Base-by-base conservation (phyloP, 2,888 invertebrate genomes). In the Plebejus anna region DNA sequence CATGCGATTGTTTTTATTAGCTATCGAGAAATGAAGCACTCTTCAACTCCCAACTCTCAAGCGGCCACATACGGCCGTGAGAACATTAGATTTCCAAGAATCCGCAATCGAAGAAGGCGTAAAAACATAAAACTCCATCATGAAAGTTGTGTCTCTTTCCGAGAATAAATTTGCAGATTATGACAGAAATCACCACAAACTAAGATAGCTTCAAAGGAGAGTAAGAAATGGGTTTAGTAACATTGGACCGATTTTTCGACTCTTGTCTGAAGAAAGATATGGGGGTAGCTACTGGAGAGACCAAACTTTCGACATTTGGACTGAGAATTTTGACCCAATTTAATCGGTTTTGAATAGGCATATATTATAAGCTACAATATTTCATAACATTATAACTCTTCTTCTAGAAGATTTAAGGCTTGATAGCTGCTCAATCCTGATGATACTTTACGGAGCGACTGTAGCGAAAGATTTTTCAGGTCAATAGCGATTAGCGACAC, bases 401-500 rank as follows among this genome's bases (percentile, higher is more conserved):
- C 4, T 55, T 59, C 57, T 57, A n/a, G 22, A 57, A 57, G 22
- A 59, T n/a, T 22, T 22, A 22, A 59, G 7, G 3, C 61, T 57
- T 55, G 13, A 16, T 3, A 16, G 16, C 55, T 4, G 55, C 61
- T 28, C 22, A 11, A 28, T 61, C 9, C 22, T 66, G 66, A 36
- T 66, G 11, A 66, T 70, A 36, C 70, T 55, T 55, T 28, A 22
- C 22, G 13, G 28, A 72, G n/a, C 71, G 38, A 71, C 72, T 13
- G 22, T 47, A 47, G 72, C 42, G 72, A 38, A n/a, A 42, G 72
- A 47, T 22, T 38, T 72, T 72, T 72, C 11, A 72, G 72, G 72
- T 72, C 72, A 72, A 47, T 72, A 72, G 47, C 42, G 28, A 47
- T 5, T 72, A 72, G 47, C 42, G 28, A 47, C 16, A 22, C 47